Evolutionary conservation across 2,113 vertebrate genomes (phyloP), one percentile per base, ranked within the genome.

Genomic region (Percopsis transmontana): DNA sequence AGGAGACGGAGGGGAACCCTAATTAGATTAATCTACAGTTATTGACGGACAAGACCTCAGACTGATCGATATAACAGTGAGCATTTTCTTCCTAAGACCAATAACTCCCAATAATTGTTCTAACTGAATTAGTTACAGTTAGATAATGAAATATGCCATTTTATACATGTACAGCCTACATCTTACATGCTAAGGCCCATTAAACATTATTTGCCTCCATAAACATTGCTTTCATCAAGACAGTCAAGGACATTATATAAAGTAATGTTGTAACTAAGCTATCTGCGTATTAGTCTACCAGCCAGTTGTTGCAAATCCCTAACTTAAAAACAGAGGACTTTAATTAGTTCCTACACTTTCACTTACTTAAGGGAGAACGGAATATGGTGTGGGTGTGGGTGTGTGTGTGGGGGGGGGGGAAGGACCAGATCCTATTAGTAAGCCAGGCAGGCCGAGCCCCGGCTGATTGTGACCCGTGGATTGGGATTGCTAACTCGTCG

Each of bases 21-120:
- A 90, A 91, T 91, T 91, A 90, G 90, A 89, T 87, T 86, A 80
- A 90, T 91, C 86, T 82, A 76, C 82, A 62, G 65, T 70, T 89
- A 90, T 89, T 89, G 89, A 89, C 85, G 82, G 77, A 77, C 76
- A 77, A 76, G 81, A 84, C 72, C 74, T 57, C 44, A 59, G 61
- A 75, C 61, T 68, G 78, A 85, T 90, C 88, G 59, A 90, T 90
- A 85, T 58, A 77, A 84, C 87, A 85, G 74, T 85, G 79, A 85
- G 78, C 78, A 72, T 85, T 85, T 87, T 88, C 84, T 89, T 74
- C 70, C 72, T 74, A 83, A 89, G 82, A 79, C 89, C 89, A 77
- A 87, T 89, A 85, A 72, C 81, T 64, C 63, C 53, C 59, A 83
- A 86, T 70, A 82, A 78, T 77, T 67, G 65, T 81, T 74, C 79